These are phyloP conservation scores for Griposia aprilina DNA, from an alignment of 2,888 invertebrate species.

Conservation along the genomic window DNA sequence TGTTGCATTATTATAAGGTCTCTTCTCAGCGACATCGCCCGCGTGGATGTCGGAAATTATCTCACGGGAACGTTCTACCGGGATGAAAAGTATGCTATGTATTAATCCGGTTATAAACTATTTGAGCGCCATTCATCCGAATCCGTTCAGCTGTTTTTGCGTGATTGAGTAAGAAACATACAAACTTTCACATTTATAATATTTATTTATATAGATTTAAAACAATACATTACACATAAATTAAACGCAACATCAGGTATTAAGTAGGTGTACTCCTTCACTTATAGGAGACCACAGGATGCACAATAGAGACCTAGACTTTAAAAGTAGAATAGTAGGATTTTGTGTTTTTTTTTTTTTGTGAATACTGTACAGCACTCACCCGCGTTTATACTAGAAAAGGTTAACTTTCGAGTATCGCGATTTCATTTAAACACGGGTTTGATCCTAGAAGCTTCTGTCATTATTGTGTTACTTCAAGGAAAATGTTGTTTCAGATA, in stretches of 20 bases:
- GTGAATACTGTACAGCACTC: neutral
- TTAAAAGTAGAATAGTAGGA: neutral
- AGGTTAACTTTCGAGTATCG: neutral
- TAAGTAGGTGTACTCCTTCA: no score
- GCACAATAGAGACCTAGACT: no score
- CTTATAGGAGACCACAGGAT: no score
- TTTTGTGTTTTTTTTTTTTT: no score
- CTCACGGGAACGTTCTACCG: neutral
- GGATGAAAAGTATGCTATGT: neutral
- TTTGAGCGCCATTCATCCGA: neutral
- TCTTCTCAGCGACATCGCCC: neutral
- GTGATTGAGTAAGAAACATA: neutral
- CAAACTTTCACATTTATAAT: neutral
- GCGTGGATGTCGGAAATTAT: neutral
- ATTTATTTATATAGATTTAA: neutral
- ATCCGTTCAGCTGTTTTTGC: neutral
- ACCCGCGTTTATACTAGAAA: neutral
- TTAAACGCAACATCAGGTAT: no score
- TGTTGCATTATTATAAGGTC: neutral
- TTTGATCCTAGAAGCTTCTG: neutral
- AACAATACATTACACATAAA: no score
- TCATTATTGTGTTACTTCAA: neutral
- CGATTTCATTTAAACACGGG: neutral
- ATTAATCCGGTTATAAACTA: neutral
- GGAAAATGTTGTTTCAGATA: neutral